Percentiles rank a stretch among this genome's conserved stretches.
phyloP scores from a whole-genome alignment of 2,888 invertebrate species.

The Caradrina clavipalpis region DNA sequence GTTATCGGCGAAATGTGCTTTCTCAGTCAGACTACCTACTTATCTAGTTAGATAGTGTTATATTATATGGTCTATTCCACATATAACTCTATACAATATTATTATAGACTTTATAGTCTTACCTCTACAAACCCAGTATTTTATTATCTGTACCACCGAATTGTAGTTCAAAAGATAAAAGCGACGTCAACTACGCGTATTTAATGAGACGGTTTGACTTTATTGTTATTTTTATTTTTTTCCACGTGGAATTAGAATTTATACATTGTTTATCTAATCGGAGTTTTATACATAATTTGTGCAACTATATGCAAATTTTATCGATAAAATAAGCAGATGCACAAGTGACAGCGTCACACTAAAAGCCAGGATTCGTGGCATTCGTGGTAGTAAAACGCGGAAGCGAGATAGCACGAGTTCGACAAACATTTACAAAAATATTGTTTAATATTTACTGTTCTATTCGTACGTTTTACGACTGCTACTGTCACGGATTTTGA shows the following conservation, averaged over 20 bases:
- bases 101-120: constrained; percentile 23
- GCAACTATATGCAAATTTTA: neutral
- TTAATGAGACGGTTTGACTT: constrained; percentile 1
- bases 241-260: constrained; percentile 12
- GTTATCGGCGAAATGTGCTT: constrained; percentile 24
- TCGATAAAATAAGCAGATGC: neutral
- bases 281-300: neutral
- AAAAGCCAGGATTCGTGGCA: neutral
- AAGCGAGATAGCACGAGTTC: neutral
- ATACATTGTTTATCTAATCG: constrained; percentile 3
- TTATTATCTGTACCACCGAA: constrained; percentile 54
- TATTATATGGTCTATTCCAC: constrained; percentile 1
- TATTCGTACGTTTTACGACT: neutral
- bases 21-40: constrained; percentile 11
- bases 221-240: too few relatives aligned
- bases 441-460: neutral
- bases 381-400: neutral
- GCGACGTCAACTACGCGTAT: constrained; percentile 49
- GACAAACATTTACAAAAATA: neutral
- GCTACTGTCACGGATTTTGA: neutral
- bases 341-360: neutral
- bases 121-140: constrained; percentile 55
- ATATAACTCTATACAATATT: constrained; percentile 12
- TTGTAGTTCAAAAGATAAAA: constrained; percentile 42
- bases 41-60: constrained; percentile 33